Base-by-base conservation (phyloP, 2,113 vertebrate genomes). In the Oncorhynchus mykiss region DNA sequence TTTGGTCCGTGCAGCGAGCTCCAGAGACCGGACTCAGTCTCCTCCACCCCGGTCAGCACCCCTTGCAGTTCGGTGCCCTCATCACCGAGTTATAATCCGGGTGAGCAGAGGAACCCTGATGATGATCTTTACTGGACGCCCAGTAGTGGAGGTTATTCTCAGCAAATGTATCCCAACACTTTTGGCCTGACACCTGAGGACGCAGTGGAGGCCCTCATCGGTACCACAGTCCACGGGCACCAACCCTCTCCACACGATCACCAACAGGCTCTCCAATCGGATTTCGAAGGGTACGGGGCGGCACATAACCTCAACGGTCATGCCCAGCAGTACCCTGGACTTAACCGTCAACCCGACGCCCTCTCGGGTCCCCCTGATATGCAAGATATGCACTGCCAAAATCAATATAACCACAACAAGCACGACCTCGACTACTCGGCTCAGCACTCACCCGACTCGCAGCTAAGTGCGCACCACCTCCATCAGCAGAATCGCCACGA, bases 31-130 rank as follows among this genome's bases (percentile, higher is more conserved):
- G 97, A 96, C 83, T 99, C 97, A n/a, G 94, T 98, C 78, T 97
- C 96, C 67, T 98, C 96, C 91, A 99, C 96, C 79, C 97, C 97
- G 66, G 96, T 95, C 93, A 99, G 96, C 94, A 98, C 97, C 82
- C 97, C 97, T 70, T 96, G 96, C 93, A 98, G 96, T 93, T 99
- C 97, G 20, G 95, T 98, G 77, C 97, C 97, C 78, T 96, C 97
- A 8, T 99, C 97, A 39, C 97, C 97, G 72, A 96, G 97, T 93
- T 96, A 98, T 92, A 95, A 95, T 78, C 95, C 95, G 20, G 93
- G 91, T 85, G 97, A 97, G 85, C 96, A 95, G 90, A 95, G 97
- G 90, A 93, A 95, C 91, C 90, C 96, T 86, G 97, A 96, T 81
- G 39, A 45, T 45, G 96, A 97, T 84, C 95, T 96, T 88, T 98